Conservation (phyloP, 2,797 vertebrate species). For the Tenualosa thibaudeaui region DNA sequence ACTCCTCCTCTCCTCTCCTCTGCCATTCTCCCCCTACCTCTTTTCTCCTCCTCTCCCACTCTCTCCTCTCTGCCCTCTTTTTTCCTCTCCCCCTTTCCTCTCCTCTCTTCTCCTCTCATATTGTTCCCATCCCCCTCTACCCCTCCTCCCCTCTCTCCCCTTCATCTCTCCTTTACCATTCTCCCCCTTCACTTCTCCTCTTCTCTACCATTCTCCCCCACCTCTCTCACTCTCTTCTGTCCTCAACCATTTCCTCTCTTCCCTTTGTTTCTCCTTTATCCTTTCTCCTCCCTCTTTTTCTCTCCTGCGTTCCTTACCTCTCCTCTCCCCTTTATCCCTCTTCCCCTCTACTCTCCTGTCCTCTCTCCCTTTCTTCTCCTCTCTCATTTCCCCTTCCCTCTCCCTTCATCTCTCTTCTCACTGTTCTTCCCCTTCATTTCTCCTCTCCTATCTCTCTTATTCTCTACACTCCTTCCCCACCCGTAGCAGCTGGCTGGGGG, state of each 20-base stretch:
- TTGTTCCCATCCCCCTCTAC: neutral
- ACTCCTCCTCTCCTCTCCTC: neutral
- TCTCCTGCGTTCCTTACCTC: neutral
- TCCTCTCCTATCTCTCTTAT: neutral
- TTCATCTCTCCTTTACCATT: neutral
- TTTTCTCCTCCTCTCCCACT: neutral
- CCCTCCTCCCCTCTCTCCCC: neutral
- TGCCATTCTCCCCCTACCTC: neutral
- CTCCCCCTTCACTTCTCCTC: neutral
- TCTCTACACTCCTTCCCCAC: slow-evolving; percentile 9
- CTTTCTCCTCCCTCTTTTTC: neutral
- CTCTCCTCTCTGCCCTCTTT: neutral
- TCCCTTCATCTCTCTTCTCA: neutral
- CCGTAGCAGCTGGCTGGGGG: slow-evolving; percentile 17
- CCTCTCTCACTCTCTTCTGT: neutral
- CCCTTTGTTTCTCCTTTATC: neutral
- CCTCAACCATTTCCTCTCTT: neutral
- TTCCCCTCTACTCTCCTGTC: neutral
- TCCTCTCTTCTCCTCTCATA: neutral
- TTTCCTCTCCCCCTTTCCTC: neutral
- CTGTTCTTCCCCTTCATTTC: neutral
- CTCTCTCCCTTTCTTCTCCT: neutral
- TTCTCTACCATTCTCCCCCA: neutral
- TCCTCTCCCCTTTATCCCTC: neutral
- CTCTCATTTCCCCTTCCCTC: neutral